Conservation (phyloP, 2,888 invertebrate genomes). For the Caenorhabditis sulstoni region DNA sequence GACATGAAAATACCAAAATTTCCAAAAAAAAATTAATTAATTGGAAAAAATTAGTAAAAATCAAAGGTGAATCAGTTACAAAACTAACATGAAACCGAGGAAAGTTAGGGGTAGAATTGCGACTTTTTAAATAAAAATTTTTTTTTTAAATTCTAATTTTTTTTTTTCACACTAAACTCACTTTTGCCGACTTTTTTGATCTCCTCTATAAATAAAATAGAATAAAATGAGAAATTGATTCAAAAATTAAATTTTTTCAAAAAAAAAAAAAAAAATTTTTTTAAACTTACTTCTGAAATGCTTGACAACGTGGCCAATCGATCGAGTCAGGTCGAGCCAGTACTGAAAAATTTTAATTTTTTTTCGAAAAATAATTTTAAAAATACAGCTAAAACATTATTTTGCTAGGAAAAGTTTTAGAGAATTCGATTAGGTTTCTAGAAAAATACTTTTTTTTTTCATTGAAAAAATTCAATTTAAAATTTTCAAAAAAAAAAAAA, state of each 20-base stretch:
- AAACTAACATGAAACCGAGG: background rate
- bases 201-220: conserved; percentile 37
- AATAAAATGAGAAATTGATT: conserved; percentile 5
- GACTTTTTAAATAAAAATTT: background rate
- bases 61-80: background rate
- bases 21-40: conserved; percentile 3
- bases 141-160: background rate
- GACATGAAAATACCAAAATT: background rate
- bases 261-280: conserved; percentile 14
- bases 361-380: too few species aligned
- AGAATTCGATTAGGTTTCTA: too few species aligned
- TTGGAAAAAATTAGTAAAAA: conserved; percentile 3
- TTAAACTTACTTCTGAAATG: conserved; percentile 89
- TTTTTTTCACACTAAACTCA: conserved; percentile 45
- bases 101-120: background rate
- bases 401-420: too few species aligned
- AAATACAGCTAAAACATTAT: too few species aligned
- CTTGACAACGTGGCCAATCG: conserved; percentile 86
- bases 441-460: too few species aligned
- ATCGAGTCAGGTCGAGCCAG: conserved; percentile 93
- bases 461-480: too few species aligned
- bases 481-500: too few species aligned
- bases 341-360: conserved; percentile 84
- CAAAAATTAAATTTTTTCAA: background rate
- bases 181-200: conserved; percentile 60